phyloP scores from a whole-genome alignment of 2,888 invertebrate species.

The Incurvaria masculella region DNA sequence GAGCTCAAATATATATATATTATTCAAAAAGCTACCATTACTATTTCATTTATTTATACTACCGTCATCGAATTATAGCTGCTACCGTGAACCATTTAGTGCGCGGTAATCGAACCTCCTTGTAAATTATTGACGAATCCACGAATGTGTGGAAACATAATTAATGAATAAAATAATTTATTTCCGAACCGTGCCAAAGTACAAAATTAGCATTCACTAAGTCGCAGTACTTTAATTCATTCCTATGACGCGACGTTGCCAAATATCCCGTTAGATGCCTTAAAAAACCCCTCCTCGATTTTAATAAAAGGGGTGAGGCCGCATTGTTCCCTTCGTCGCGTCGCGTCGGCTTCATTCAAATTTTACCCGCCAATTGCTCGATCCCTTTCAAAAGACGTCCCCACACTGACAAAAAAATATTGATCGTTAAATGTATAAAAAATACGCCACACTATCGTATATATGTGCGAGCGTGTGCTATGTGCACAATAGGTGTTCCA shows the following conservation, averaged over 20 bases:
- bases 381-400: neutral
- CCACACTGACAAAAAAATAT: neutral
- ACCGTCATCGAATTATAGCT: no score
- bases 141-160: no score
- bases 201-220: no score
- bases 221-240: no score
- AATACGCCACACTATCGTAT: neutral
- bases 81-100: no score
- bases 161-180: no score
- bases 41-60: no score
- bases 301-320: neutral
- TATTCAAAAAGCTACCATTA: no score
- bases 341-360: neutral
- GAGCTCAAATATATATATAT: no score
- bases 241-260: neutral
- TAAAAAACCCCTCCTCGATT: neutral
- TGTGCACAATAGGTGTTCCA: slow-evolving; percentile 36
- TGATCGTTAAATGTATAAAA: neutral
- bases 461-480: neutral
- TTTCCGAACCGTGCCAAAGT: no score
- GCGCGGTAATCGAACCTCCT: no score
- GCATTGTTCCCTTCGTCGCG: neutral
- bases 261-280: neutral
- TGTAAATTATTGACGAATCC: no score
- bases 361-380: neutral